Evolutionary conservation across 2,113 vertebrate genomes (phyloP).

Genomic region (Muntiacus reevesi): DNA sequence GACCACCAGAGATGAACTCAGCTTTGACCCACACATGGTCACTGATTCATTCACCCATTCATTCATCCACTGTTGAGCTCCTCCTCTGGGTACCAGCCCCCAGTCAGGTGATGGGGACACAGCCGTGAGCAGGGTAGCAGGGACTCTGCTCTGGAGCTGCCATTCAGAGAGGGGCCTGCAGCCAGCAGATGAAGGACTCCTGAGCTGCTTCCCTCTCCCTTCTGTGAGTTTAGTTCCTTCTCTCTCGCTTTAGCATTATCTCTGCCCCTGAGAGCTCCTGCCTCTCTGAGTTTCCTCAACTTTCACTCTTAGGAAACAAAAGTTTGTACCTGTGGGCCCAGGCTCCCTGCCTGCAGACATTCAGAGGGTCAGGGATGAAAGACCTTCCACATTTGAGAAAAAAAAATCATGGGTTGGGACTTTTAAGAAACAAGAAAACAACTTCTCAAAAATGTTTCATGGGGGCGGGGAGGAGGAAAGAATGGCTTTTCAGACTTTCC

Average conservation of each 20-base stretch:
- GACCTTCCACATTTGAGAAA: not conserved
- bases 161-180: not conserved
- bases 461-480: not conserved
- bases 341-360: not conserved
- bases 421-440: slow-evolving; percentile 18
- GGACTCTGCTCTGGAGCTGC: not conserved
- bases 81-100: accelerated
- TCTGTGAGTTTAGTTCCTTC: not conserved
- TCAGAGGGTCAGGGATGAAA: not conserved
- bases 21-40: accelerated
- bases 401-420: not conserved
- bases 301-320: not conserved
- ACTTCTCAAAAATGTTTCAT: not conserved
- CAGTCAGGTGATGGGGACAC: accelerated
- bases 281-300: not conserved
- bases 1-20: not conserved
- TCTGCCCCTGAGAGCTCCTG: not conserved
- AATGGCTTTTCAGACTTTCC: not conserved
- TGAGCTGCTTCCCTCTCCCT: not conserved
- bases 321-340: not conserved
- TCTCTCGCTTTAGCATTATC: not conserved
- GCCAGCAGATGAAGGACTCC: not conserved
- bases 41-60: not conserved
- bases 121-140: not conserved
- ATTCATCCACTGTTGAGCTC: not conserved